Evolutionary conservation across 1,140 invertebrate genomes (phyloP), one percentile per base, ranked within the genome.

Genomic region (Potamilus streckersoni): DNA sequence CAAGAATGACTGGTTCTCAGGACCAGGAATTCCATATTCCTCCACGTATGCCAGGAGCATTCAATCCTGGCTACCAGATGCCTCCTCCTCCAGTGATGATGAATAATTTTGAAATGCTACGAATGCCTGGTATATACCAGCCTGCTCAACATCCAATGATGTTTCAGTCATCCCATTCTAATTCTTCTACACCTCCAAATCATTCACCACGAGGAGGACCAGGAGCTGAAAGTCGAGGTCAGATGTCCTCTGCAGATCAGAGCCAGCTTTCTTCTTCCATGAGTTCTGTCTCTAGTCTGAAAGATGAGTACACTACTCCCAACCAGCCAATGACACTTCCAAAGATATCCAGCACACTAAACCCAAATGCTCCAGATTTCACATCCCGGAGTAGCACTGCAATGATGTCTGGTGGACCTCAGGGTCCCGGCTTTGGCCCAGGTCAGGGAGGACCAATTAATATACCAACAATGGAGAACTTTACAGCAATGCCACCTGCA

Each of bases 321-420:
- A 68, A 85, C 66, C 84, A 88, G 71, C 88, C 89, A 31, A 87
- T 89, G 87, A 90, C 87, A 19, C 80, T 89, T 66, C 88, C 89
- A 13, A 86, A 89, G 68, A 89, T 91, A 55, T 89, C 91, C 75
- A 96, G 95, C 58, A 92, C 95, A 68, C 91, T 97, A 68, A 97
- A 97, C 91, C 95, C 95, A 2, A 93, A 95, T 83, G 95, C 96
- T 23, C 95, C 95, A 3, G 95, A 96, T 89, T 97, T 96, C 86
- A 80, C 76, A 27, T 79, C 78, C 58, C 68, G 76, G n/a, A 78
- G 56, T n/a, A 49, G 38, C 76, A 56, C 59, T 69, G 38, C 74
- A 69, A 58, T 56, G 20, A 59, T 59, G 59, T 23, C 74, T 73
- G 71, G 19, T 70, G n/a, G 72, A 76, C 66, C 66, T 68, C 64